Conservation (phyloP, 2,888 invertebrate species). For the Terebella lapidaria region DNA sequence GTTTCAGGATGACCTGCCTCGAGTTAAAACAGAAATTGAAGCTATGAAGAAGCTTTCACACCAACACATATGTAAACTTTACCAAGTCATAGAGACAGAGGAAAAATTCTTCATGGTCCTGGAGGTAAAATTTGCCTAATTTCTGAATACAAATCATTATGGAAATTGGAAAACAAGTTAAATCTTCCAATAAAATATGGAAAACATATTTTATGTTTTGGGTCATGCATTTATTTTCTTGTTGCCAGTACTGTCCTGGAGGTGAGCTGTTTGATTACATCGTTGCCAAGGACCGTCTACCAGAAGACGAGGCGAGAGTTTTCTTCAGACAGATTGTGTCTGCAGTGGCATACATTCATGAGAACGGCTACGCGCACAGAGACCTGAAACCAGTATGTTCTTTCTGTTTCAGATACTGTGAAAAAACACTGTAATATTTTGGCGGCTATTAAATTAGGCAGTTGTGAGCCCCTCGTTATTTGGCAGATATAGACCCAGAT, state of each 20-base stretch:
- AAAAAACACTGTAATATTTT: too few species aligned
- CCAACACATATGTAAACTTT: constrained; percentile 72
- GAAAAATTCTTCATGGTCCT: constrained; percentile 72
- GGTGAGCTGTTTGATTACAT: constrained; percentile 83
- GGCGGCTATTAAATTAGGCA: too few species aligned
- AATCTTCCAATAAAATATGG: too few species aligned
- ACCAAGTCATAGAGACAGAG: constrained; percentile 73
- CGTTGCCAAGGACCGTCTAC: constrained; percentile 67
- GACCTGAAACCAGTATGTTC: constrained; percentile 75
- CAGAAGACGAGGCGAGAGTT: constrained; percentile 68
- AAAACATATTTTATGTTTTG: too few species aligned
- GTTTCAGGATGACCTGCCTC: constrained; percentile 62
- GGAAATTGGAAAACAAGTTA: background rate
- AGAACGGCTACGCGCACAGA: constrained; percentile 71
- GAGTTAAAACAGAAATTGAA: constrained; percentile 69
- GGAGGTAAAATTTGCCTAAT: constrained; percentile 62
- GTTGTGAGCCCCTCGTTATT: too few species aligned
- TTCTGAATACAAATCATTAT: background rate
- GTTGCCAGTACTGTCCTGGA: constrained; percentile 68
- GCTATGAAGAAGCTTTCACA: constrained; percentile 69
- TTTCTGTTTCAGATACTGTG: too few species aligned
- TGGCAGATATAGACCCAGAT: too few species aligned
- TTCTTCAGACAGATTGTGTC: constrained; percentile 75
- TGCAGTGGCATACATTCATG: constrained; percentile 73
- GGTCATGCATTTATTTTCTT: too few species aligned